Evolutionary conservation across 1,140 invertebrate genomes (phyloP), one percentile per base, ranked within the genome.

Genomic region (Spodoptera litura): DNA sequence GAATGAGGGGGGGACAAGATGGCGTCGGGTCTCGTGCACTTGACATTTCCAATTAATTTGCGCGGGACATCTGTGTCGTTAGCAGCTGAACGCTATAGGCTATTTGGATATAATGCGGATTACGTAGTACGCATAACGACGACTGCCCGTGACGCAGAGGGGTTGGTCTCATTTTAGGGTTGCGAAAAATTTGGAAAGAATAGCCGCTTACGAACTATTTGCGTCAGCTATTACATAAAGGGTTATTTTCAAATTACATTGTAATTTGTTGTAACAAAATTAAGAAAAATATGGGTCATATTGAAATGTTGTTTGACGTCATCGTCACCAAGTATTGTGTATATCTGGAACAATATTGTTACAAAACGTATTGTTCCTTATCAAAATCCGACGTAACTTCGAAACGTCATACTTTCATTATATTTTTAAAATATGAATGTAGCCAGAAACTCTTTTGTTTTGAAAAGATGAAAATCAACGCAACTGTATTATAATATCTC

Each of bases 31-130:
- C 83, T 87, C 85, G 86, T 94, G 93, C 93, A 94, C 91, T 94
- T 94, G 93, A 94, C 93, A 94, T 94, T 94, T 93, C 91, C 93
- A 93, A 94, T 94, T 94, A 94, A 94, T 93, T 94, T 93, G 91
- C 89, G 84, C 88, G 88, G 89, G 88, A 92, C 93, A 94, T 94
- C 93, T 94, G 92, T 94, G 91, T 85, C 86, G 88, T 89, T 88
- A 89, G 91, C 92, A 94, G 92, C 91, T 94, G 92, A 92, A 84
- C 80, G 76, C 81, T 81, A 86, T 87, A 77, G 86, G 87, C 88
- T 88, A 85, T 92, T 89, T 83, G 88, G 89, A 78, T 79, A 85
- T 85, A 88, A 91, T 89, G 90, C 86, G 89, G 89, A 91, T 92
- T 93, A 93, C 87, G 61, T 77, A 66, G 27, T 68, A 64, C 74